Evolutionary conservation across 2,113 vertebrate genomes (phyloP), one percentile per base, ranked within the genome.

Genomic region (Chlorocebus sabaeus): DNA sequence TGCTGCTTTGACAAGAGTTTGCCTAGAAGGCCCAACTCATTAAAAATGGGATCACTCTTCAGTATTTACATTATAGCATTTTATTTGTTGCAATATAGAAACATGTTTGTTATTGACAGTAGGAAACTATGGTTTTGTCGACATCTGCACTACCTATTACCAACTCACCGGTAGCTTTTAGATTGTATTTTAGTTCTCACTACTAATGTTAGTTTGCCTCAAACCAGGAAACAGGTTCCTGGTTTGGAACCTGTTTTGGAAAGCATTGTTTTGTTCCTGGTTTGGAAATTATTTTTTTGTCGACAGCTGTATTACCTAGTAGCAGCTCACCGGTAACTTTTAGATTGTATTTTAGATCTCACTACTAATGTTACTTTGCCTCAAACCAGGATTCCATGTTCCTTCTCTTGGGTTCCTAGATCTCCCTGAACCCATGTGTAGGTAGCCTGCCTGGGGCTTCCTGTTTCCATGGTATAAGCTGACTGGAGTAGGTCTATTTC

Each of bases 61-160:
- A 2, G 98, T n/a, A 99, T 97, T n/a, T 99, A 99, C 2, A 99
- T 99, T 0, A 99, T 98, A 0, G 99, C 99, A 0, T 99, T 99
- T 92, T 99, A 99, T 98, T 99, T 0, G 98, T 98, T 0, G 98
- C 98, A 0, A 99, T 98, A 98, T 99, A 99, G 75, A 96, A 99
- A 99, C 84, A 99, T 0, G 98, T 99, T 97, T 99, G 99, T 96
- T 99, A 99, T 2, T 99, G 99, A 0, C 99, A 99, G 95, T 99
- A 99, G 0, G 99, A 99, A 0, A 99, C 99, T 0, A 99, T 99
- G 0, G 98, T 99, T 97, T 99, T 99, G 97, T 99, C 99, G 4
- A 99, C 99, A 11, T 99, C 99, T 0, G 99, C 99, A 48, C 38
- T 99, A 35, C 99, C 99, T 2, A 99, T 98, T 27, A 99, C 43